Evolutionary conservation across 2,888 invertebrate genomes (phyloP).

Genomic region (Muscina levida): DNA sequence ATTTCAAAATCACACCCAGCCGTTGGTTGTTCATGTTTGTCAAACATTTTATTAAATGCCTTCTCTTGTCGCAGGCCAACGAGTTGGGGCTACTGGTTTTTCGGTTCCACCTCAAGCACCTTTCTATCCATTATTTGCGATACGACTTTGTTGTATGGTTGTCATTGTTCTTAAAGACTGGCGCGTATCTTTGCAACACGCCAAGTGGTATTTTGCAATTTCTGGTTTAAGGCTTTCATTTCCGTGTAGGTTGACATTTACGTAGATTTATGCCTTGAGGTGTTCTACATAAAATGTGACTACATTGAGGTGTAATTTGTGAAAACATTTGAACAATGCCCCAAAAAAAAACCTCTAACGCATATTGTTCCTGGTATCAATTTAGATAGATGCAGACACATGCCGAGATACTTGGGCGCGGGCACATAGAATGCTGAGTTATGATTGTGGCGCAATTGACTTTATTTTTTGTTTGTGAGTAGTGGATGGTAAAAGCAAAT

Average conservation of each 20-base stretch:
- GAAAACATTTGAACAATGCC: conserved; percentile 15
- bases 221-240: conserved; percentile 36
- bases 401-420: neutral
- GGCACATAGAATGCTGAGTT: conserved; percentile 1
- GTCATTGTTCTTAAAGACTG: neutral
- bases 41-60: conserved; percentile 38
- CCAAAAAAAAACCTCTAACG: neutral
- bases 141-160: conserved; percentile 11
- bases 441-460: neutral
- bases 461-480: conserved; percentile 16
- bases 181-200: neutral
- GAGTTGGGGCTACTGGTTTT: conserved; percentile 24
- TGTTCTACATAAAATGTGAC: conserved; percentile 43
- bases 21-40: conserved; percentile 26
- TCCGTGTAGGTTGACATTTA: conserved; percentile 66
- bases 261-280: conserved; percentile 62
- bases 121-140: neutral
- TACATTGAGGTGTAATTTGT: neutral
- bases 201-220: conserved; percentile 36
- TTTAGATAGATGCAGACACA: neutral
- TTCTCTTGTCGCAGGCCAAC: conserved; percentile 8
- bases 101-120: conserved; percentile 5
- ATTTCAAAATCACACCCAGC: conserved; percentile 51
- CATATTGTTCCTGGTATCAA: conserved; percentile 30
- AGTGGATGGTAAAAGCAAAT: conserved; percentile 10